Conservation (phyloP, 2,113 vertebrate genomes). For the Nansenia antarctica region DNA sequence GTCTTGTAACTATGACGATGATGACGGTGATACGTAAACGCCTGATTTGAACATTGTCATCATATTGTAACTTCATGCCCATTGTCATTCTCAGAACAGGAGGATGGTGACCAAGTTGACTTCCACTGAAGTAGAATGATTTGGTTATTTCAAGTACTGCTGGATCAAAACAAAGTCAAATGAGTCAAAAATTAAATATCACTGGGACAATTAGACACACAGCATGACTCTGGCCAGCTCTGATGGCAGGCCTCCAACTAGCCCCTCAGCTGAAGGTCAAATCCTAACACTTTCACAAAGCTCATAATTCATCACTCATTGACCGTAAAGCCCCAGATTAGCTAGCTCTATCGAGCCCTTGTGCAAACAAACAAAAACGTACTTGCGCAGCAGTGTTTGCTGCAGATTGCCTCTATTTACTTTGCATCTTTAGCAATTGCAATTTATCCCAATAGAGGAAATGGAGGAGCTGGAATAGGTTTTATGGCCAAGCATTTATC, state of each 20-base stretch:
- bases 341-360: slow-evolving; percentile 11
- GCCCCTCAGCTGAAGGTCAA: slow-evolving; percentile 40
- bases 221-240: slow-evolving; percentile 29
- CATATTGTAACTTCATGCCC: too few relatives aligned
- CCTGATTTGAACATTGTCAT: too few relatives aligned
- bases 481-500: too few relatives aligned
- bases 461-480: too few relatives aligned
- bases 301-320: slow-evolving; percentile 34
- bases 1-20: too few relatives aligned
- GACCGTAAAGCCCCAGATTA: slow-evolving; percentile 7
- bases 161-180: slow-evolving; percentile 61
- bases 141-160: slow-evolving; percentile 32
- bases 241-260: slow-evolving; percentile 26
- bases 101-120: slow-evolving; percentile 16
- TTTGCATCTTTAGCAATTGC: too few relatives aligned
- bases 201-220: slow-evolving; percentile 36
- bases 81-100: too few relatives aligned
- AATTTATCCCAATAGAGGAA: too few relatives aligned
- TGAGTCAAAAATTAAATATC: slow-evolving; percentile 49
- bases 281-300: slow-evolving; percentile 39
- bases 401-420: too few relatives aligned
- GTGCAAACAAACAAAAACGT: slow-evolving; percentile 28
- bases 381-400: slow-evolving; percentile 8
- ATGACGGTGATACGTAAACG: too few relatives aligned
- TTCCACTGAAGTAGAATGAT: slow-evolving; percentile 36